Evolutionary conservation across 2,113 vertebrate genomes (phyloP).

Genomic region (Campylomormyrus tamandua): DNA sequence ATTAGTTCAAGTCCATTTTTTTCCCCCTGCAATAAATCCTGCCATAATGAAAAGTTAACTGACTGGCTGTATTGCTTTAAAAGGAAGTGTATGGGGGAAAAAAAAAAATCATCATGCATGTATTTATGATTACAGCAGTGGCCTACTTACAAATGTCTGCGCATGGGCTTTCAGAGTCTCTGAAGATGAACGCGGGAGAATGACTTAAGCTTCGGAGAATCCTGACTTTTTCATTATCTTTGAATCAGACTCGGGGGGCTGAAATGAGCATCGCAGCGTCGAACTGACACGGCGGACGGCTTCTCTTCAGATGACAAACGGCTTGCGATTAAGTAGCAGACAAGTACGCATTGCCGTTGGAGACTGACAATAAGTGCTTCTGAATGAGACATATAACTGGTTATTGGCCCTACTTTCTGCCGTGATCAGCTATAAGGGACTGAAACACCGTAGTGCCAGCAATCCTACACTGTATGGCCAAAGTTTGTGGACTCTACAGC

Average conservation of each 20-base stretch:
- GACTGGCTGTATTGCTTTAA: constrained; percentile 19
- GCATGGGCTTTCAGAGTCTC: constrained; percentile 20
- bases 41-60: background rate
- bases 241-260: background rate
- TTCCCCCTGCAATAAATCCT: background rate
- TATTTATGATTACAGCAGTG: constrained; percentile 39
- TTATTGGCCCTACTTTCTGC: background rate
- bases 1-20: background rate
- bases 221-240: background rate
- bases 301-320: background rate
- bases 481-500: background rate
- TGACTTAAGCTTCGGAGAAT: background rate
- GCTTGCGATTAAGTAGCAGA: background rate
- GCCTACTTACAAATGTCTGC: constrained; percentile 38
- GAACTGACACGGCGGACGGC: background rate
- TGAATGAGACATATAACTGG: background rate
- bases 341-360: background rate
- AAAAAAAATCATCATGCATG: constrained; percentile 31
- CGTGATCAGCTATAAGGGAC: background rate
- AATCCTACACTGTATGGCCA: background rate
- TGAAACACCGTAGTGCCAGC: background rate
- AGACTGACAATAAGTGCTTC: background rate
- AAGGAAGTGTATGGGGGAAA: constrained; percentile 5
- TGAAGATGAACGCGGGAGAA: background rate
- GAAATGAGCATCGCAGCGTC: background rate